Conservation (phyloP, 1,140 invertebrate genomes). For the Lepidurus packardi region DNA sequence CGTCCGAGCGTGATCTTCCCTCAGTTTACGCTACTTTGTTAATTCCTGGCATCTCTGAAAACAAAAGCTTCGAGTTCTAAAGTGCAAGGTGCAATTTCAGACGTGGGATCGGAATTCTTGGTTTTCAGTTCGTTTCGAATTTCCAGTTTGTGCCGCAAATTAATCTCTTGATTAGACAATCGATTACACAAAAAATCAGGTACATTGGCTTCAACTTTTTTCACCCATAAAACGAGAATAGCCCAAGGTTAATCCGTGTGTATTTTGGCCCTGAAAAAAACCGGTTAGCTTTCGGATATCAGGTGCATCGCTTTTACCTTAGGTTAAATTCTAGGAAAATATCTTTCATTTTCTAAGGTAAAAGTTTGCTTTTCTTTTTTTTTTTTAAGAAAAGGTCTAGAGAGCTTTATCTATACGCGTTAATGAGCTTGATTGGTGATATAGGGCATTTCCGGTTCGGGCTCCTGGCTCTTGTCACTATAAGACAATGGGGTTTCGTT, state of each 20-base stretch:
- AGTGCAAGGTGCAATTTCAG: too few species aligned
- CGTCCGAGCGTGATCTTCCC: conserved; percentile 6
- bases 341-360: background rate
- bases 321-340: background rate
- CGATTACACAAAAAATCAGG: too few species aligned
- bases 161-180: too few species aligned
- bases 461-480: background rate
- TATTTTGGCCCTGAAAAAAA: background rate
- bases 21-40: background rate
- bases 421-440: conserved; percentile 19
- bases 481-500: conserved; percentile 9
- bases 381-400: background rate
- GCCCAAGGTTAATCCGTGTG: background rate
- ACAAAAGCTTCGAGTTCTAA: too few species aligned
- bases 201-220: background rate
- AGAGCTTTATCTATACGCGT: background rate
- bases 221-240: background rate
- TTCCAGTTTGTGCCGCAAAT: too few species aligned
- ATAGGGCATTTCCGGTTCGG: background rate
- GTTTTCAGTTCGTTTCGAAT: too few species aligned
- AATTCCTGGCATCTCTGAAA: background rate
- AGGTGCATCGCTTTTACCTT: conserved; percentile 16
- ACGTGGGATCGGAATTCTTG: too few species aligned
- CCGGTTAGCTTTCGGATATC: background rate
- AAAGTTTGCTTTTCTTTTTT: background rate